Evolutionary conservation across 2,797 vertebrate genomes (phyloP), one percentile per base, ranked within the genome.

Genomic region (Naso thynnoides): DNA sequence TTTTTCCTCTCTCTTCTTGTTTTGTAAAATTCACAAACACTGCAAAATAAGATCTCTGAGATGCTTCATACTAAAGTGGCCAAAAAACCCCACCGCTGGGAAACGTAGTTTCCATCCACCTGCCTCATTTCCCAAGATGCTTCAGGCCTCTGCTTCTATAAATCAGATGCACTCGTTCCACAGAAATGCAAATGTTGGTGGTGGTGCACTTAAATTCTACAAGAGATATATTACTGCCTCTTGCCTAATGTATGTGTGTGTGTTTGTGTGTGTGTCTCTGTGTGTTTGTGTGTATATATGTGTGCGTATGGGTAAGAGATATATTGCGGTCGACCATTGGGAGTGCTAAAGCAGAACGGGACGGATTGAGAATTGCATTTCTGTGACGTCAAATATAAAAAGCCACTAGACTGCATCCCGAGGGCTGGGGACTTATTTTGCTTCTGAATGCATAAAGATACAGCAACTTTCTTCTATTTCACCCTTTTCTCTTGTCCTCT

Each of bases 171-270:
- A 81, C 79, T 87, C 79, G 56, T 82, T 92, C 71, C 84, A 88
- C 86, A 89, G 75, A 92, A 93, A 93, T 94, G 92, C 91, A 92
- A 94, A 93, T 93, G 86, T 86, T 88, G 81, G 83, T 84, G 77
- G 81, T 84, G 82, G 86, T 91, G 83, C 87, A 85, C 82, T 92
- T 90, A 91, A 88, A 93, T 91, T 91, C 84, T 88, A 88, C 82
- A 70, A 79, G 83, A 86, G 78, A 91, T 93, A 88, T 92, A 88
- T 90, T 91, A 81, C 83, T 81, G 76, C 78, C 83, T 82, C 67
- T 80, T 76, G 66, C 38, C 31, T 19, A 41, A 9, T 59, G 47
- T 58, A 58, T 59, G 33, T 53, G 62, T 59, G 31, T 74, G 41
- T 26, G 54, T 52, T n/a, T n/a, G n/a, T n/a, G n/a, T n/a, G n/a